Base-by-base conservation (phyloP, 2,888 invertebrate genomes). In the Acronicta alni region DNA sequence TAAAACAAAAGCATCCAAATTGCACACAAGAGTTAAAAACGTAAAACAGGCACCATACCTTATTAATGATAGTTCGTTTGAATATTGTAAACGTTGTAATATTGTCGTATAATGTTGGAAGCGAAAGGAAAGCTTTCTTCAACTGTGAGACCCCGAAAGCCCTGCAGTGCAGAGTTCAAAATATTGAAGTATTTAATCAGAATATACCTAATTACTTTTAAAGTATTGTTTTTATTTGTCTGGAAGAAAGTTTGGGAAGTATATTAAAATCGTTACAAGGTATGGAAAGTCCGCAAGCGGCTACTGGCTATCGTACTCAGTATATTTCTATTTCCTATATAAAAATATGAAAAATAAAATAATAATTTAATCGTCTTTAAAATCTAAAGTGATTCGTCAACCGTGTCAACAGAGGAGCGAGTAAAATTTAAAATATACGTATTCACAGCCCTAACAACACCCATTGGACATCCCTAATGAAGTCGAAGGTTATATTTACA, bases 391-490 rank as follows among this genome's bases (percentile, higher is more conserved):
- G 79, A 80, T 81, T 80, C 77, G 67, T 75, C 66, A 81, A 78
- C 80, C 79, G 84, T 68, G 79, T 86, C 76, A 81, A 84, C 82
- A 83, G 78, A 80, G 78, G 74, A 79, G 79, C 72, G 69, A 70
- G 78, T 72, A 73, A 64, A 70, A 66, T 66, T 78, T 82, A 79
- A 79, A 80, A 84, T 87, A 79, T 88, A 89, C 84, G 89, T 88
- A 89, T 90, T 92, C 92, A 93, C 92, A 92, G 92, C 92, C 92
- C 88, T 89, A 85, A 86, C 86, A 82, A 86, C 88, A 81, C 84
- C 82, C 82, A 82, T 61, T 61, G 75, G 77, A 81, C 80, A 77
- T 68, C 69, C 57, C 72, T 71, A 72, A 67, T 79, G 68, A 67
- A 80, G 80, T 79, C 81, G 74, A 81, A 78, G 61, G 67, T 69